A percentile compares a stretch with the other conserved stretches of the same genome.
Conservation (phyloP, 2,888 invertebrate species). For the Nephrotoma appendiculata region DNA sequence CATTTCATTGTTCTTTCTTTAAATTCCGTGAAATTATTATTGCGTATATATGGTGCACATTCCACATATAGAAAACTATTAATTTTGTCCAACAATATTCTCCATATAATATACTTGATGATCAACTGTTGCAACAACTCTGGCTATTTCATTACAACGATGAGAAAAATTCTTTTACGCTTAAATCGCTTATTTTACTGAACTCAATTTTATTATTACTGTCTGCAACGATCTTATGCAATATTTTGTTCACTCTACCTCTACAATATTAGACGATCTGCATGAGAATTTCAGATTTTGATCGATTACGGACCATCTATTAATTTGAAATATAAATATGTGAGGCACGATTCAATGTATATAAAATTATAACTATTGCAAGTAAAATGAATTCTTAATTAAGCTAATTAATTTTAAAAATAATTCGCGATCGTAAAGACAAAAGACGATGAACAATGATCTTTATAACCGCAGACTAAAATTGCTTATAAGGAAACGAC, state of each 20-base stretch:
- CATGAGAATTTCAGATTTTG: not conserved
- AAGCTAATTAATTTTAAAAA: too few species aligned
- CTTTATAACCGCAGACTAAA: too few species aligned
- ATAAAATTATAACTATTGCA: too few species aligned
- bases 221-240: not conserved
- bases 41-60: not conserved
- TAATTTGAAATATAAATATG: not conserved
- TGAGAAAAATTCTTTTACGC: not conserved
- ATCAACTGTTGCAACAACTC: not conserved
- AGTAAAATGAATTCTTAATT: too few species aligned
- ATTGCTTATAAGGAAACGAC: too few species aligned
- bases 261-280: not conserved
- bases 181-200: not conserved
- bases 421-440: too few species aligned
- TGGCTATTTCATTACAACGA: not conserved
- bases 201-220: not conserved
- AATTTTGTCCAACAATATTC: too few species aligned
- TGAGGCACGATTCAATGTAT: too few species aligned
- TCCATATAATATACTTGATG: too few species aligned
- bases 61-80: not conserved
- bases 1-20: not conserved
- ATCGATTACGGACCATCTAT: not conserved
- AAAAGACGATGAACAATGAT: too few species aligned
- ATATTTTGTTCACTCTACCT: not conserved
- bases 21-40: not conserved